Evolutionary conservation across 2,797 vertebrate species (phyloP).

Genomic region (Brachymystax lenok): DNA sequence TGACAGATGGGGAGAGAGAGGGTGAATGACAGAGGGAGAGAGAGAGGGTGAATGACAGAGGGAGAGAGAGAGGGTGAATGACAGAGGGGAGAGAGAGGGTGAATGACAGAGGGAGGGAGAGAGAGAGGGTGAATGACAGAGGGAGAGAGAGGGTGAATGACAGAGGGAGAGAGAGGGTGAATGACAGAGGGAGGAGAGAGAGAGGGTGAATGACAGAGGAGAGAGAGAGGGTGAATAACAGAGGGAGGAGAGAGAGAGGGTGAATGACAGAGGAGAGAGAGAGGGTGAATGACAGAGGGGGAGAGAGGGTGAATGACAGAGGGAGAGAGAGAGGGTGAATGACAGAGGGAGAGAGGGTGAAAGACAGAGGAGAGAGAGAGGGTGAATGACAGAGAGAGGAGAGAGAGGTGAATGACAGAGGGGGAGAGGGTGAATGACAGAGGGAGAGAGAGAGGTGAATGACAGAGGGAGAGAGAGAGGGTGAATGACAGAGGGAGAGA

Average conservation of each 20-base stretch:
- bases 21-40: not conserved
- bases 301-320: constrained; percentile 28
- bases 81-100: constrained; percentile 16
- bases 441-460: constrained; percentile 15
- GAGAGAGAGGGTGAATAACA: constrained; percentile 5
- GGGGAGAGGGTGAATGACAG: not conserved
- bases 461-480: constrained; percentile 9
- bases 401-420: no score
- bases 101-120: not conserved
- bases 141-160: not conserved
- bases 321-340: constrained; percentile 13
- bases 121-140: not conserved
- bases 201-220: constrained; percentile 25
- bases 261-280: not conserved
- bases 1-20: not conserved
- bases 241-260: not conserved
- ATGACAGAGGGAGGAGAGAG: constrained; percentile 20
- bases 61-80: constrained; percentile 16
- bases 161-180: constrained; percentile 10
- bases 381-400: not conserved
- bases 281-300: not conserved
- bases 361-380: not conserved
- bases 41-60: constrained; percentile 29
- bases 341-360: constrained; percentile 18
- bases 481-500: constrained; percentile 29